These are phyloP conservation scores for Ectemnius lituratus DNA, from an alignment of 2,888 invertebrate species.

Conservation along the genomic window DNA sequence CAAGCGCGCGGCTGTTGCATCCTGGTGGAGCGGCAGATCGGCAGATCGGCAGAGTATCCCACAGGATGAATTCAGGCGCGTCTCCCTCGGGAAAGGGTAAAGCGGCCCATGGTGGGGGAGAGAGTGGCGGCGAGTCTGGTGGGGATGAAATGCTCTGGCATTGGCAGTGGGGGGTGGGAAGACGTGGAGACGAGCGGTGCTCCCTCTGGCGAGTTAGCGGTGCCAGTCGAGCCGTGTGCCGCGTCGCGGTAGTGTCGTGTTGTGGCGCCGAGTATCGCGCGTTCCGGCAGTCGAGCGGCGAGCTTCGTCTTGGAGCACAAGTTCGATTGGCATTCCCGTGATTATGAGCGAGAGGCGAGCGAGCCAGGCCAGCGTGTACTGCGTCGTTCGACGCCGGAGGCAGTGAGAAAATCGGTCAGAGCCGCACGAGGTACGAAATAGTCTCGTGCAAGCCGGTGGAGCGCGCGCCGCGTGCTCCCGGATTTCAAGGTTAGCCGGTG, in stretches of 20 bases:
- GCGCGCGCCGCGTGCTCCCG: conserved; percentile 5
- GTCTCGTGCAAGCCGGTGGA: conserved; percentile 1
- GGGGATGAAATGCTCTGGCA: conserved; percentile 1
- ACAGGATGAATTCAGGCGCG: conserved; percentile 35
- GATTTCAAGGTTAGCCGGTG: conserved; percentile 5
- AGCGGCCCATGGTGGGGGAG: conserved; percentile 14
- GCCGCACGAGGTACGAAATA: background rate
- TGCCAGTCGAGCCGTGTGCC: conserved; percentile 74
- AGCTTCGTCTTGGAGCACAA: conserved; percentile 1
- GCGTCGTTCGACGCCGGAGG: conserved; percentile 13
- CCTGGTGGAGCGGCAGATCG: conserved; percentile 50
- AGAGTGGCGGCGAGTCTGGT: conserved; percentile 9
- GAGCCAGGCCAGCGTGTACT: conserved; percentile 26
- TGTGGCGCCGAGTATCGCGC: conserved; percentile 47
- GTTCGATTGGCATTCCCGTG: conserved; percentile 48
- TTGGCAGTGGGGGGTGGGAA: conserved; percentile 22
- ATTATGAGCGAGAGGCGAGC: conserved; percentile 47
- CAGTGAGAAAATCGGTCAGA: conserved; percentile 8
- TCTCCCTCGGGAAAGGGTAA: conserved; percentile 7
- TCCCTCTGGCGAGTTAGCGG: conserved; percentile 68
- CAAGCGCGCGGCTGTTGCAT: conserved; percentile 49
- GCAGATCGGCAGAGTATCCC: conserved; percentile 48
- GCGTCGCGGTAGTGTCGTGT: conserved; percentile 70
- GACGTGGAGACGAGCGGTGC: conserved; percentile 60
- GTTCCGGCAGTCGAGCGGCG: conserved; percentile 24